Evolutionary conservation across 2,888 invertebrate genomes (phyloP), one percentile per base, ranked within the genome.

Genomic region (Lacanobia wlatinum): DNA sequence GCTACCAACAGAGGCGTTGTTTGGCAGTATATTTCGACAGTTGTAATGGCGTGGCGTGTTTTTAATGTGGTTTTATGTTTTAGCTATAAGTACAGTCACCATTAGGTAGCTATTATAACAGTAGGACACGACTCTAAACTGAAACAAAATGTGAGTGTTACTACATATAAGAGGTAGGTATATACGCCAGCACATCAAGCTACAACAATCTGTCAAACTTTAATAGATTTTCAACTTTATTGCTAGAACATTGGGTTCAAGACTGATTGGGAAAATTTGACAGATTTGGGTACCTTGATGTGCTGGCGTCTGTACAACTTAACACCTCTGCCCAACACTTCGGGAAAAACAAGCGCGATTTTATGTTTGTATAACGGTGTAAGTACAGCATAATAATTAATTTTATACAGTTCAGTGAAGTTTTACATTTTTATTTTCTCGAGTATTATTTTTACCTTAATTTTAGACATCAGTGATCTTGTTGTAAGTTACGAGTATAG

Each of bases 391-490:
- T 72, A 63, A 21, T 72, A 55, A n/a, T 28, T 7, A 7, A 28
- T 55, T 46, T 48, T 63, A 48, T 56, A 55, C 18, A 73, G 14
- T 38, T 2, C 1, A 40, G 71, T 52, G 34, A 46, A 38, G 21
- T 16, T 50, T 23, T 43, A n/a, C 23, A 53, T 46, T 23, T 53
- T n/a, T 53, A 21, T 72, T 46, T 55, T 55, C 18, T 73, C n/a
- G 23, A 72, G 73, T 55, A 72, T 63, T 73, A 65, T 28, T 59
- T 56, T 46, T 70, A 21, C 38, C 18, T 40, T 70, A 28, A 28
- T 34, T 53, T 60, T 38, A 55, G 5, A 18, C 46, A 55, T 28
- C 48, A 69, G 60, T 76, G 56, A 77, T 52, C 40, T 23, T 9
- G 34, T 76, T 52, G n/a, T 62, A 50, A 53, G 38, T 16, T 21